Percentiles rank a stretch among this genome's conserved stretches.
Conservation (phyloP, 35 echinoderm and acorn worm genomes). For the Acanthaster planci region DNA sequence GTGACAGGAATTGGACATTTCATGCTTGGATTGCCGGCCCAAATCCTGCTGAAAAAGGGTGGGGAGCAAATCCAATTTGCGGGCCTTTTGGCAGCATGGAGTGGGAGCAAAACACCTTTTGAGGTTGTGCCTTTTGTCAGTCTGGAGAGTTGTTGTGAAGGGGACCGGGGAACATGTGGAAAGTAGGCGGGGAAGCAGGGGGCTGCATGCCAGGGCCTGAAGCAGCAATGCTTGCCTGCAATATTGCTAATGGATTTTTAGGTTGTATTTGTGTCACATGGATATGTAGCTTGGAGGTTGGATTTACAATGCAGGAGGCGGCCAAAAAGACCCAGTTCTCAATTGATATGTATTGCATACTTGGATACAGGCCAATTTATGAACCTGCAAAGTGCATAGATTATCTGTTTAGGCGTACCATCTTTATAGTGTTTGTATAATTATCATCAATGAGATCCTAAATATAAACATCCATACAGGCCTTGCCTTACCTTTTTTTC, state of each 20-base stretch:
- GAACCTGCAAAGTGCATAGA: no score
- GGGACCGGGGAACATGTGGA: neutral
- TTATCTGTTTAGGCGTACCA: no score
- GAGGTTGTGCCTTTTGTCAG: conserved; percentile 20
- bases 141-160: neutral
- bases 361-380: no score
- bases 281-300: neutral
- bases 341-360: no score
- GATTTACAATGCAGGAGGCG: no score
- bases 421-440: no score
- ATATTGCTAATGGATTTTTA: conserved; percentile 11
- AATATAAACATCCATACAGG: no score
- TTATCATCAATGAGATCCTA: no score
- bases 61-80: conserved; percentile 28
- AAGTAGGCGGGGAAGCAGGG: neutral
- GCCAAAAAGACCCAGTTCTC: no score
- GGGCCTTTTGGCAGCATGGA: neutral
- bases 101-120: conserved; percentile 13
- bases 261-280: neutral
- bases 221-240: neutral
- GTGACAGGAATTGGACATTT: conserved; percentile 20
- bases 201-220: neutral
- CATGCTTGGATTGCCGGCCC: conserved; percentile 10
- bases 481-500: no score
- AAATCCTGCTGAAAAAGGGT: conserved; percentile 16